phyloP scores from a whole-genome alignment of 2,113 vertebrate species.

The Monarcha castaneiventris region DNA sequence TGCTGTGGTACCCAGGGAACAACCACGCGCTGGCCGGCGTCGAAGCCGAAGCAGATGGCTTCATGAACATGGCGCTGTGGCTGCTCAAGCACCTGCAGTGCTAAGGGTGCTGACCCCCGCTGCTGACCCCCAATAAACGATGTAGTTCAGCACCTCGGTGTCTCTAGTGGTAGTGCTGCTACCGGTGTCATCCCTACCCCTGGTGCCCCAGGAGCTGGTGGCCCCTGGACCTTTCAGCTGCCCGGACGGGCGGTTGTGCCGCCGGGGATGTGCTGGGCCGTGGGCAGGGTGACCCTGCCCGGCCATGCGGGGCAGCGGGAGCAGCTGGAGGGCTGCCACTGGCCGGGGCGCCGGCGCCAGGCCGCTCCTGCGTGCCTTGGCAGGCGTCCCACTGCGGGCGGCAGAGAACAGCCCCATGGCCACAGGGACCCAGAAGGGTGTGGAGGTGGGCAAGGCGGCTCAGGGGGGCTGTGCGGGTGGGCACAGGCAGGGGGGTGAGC shows the following conservation, averaged over 20 bases:
- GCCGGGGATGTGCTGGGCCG: accelerated
- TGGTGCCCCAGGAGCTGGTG: accelerated
- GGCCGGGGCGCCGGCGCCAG: accelerated
- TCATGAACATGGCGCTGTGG: constrained; percentile 92
- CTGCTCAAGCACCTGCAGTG: constrained; percentile 80
- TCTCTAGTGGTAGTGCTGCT: not conserved
- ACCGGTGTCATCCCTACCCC: accelerated
- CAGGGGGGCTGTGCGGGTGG: accelerated
- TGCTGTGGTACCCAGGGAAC: constrained; percentile 90
- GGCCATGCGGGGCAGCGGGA: accelerated
- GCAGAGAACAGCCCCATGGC: not conserved
- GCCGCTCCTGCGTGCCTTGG: not conserved
- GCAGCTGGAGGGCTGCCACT: not conserved
- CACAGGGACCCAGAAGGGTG: accelerated
- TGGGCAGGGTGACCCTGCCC: not conserved
- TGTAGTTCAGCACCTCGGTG: not conserved
- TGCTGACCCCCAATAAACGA: not conserved
- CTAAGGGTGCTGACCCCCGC: not conserved
- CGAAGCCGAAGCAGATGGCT: constrained; percentile 90
- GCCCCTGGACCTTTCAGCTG: accelerated
- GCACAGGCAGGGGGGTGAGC: not conserved
- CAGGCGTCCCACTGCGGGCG: not conserved
- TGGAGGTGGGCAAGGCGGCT: not conserved
- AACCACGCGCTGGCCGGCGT: constrained; percentile 86
- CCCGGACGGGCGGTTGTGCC: accelerated